Evolutionary conservation across 1,140 invertebrate species (phyloP), one percentile per base, ranked within the genome.

Genomic region (Artemia franciscana): DNA sequence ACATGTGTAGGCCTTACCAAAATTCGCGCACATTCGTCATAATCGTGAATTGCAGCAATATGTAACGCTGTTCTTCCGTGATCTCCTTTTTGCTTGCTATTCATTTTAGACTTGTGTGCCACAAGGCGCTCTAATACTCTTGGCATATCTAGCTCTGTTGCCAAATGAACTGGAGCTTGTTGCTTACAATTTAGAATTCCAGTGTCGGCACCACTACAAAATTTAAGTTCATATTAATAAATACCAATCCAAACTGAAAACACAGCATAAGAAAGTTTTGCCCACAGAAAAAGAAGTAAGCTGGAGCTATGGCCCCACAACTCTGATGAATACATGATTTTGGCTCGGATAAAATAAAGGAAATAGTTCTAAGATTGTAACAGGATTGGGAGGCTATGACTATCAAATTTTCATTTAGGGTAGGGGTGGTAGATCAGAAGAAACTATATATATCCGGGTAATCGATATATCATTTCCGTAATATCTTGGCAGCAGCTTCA

Each of bases 21-120:
- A 66, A 86, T 80, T 68, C 79, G 78, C 21, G 85, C 84, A 69
- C 84, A 86, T 66, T 84, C 78, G 60, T 85, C 84, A 68, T 84
- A 79, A 72, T 91, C 85, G 65, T 84, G 83, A 61, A 86, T 86
- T 5, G 86, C 86, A 5, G 85, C 85, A 57, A 87, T 76, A 68
- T 89, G 86, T 1, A 90, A 75, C 0, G 86, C 83, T 0, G 85
- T 86, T 27, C 83, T 57, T 23, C 85, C 86, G 65, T 86, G 83
- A 69, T 88, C 85, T 1, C 85, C 86, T 0, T 81, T 80, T 63
- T 83, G 77, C 65, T 82, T 79, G 1, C 83, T 79, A 68, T 88
- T 77, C 26, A 88, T 79, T 65, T 77, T 74, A 28, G 76, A 74
- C 57, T 79, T 80, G 72, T 84, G 79, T 62, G 79, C 78, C 1